These are phyloP conservation scores for Hirundichthys speculiger DNA, from an alignment of 2,113 vertebrate genomes.

Conservation along the genomic window DNA sequence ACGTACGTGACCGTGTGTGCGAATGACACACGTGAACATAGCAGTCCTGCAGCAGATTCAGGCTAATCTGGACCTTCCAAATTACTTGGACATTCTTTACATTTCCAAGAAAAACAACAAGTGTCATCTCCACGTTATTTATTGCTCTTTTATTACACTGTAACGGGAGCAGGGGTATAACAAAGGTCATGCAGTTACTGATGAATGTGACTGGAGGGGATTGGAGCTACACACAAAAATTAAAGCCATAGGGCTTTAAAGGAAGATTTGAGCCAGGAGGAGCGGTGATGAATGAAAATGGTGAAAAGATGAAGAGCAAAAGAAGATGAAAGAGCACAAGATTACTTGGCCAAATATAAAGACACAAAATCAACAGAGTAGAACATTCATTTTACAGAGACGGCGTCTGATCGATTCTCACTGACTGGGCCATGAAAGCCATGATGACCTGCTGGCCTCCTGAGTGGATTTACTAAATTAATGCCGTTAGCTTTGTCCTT, in stretches of 20 bases:
- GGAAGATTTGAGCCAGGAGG: conserved; percentile 28
- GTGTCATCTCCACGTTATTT: conserved; percentile 57
- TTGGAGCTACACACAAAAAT: not conserved
- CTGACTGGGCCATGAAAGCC: conserved; percentile 44
- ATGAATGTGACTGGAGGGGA: conserved; percentile 31
- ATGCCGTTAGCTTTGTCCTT: conserved; percentile 64
- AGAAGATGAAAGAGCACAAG: not conserved
- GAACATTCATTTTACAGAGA: conserved; percentile 2
- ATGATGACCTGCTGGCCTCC: conserved; percentile 49
- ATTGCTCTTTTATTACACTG: conserved; percentile 57
- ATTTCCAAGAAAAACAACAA: conserved; percentile 57
- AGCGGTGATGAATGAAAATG: not conserved
- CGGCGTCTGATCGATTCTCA: conserved; percentile 45
- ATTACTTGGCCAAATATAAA: not conserved
- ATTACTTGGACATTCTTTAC: conserved; percentile 53
- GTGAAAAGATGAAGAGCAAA: not conserved
- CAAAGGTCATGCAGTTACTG: conserved; percentile 49
- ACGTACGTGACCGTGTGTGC: not conserved
- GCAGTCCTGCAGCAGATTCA: conserved; percentile 38
- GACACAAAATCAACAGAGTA: not conserved
- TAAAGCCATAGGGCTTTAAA: conserved; percentile 33
- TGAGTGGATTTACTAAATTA: conserved; percentile 60
- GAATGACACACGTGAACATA: not conserved
- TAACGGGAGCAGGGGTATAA: conserved; percentile 49
- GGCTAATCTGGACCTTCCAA: conserved; percentile 49